Base-by-base conservation (phyloP, 2,797 vertebrate genomes). In the Gambelia wislizenii region DNA sequence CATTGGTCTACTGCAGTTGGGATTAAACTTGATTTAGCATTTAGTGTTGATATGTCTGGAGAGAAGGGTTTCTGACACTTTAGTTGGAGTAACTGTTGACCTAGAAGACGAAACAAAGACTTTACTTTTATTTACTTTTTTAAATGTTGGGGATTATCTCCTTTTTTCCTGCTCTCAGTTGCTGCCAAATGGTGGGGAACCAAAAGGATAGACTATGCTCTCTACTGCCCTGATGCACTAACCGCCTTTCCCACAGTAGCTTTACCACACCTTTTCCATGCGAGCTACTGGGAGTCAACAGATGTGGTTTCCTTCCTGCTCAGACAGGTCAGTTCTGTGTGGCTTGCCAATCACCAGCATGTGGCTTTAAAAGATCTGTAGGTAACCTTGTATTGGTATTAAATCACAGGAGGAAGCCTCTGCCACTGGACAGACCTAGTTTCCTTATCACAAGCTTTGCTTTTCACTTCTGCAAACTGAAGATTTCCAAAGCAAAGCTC, bases 231-330 rank as follows among this genome's bases (percentile, higher is more conserved):
- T 0, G 99, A 99, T 0, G 98, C 99, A 6, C 97, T 99, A 88
- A 99, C 98, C 0, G 98, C 99, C n/a, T 99, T 99, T 94, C 99
- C 99, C 6, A 99, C 99, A 0, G 98, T 99, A 83, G 99, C 99
- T 39, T 97, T 99, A 94, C 99, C 99, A 0, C 99, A 99, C 93
- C 98, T 99, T 92, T 99, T 99, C 97, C 99, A 99, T 0, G 98
- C 99, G 0, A 99, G 99, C 89, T 99, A 99, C 97, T 99, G 99
- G 99, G 99, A 99, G 94, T 99, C 99, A 33, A 99, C 99, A 0
- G 99, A 99, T 0, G 98, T 99, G 0, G 99, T 99, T 90, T 99
- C 99, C 91, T 99, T 99, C 94, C 97, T 99, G 87, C 98, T 99
- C 89, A 97, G 99, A 97, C 99, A 99, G 98, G 99, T 99, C 95